Evolutionary conservation across 2,113 vertebrate species (phyloP).

Genomic region (Lamprologus callipterus): DNA sequence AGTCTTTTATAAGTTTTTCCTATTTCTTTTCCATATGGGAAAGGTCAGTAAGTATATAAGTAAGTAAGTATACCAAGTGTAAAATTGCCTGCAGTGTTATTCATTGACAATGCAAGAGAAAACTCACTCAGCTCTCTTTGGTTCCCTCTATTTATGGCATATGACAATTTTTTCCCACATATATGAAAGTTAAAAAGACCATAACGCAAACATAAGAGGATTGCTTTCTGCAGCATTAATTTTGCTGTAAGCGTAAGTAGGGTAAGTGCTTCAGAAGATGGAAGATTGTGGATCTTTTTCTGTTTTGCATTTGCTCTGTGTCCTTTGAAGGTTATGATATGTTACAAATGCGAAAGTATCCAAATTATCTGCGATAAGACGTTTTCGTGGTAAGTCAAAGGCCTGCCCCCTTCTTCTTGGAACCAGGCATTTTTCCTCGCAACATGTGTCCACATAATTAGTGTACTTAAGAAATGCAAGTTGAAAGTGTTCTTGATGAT

Average conservation of each 20-base stretch:
- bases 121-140: background rate
- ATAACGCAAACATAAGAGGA: background rate
- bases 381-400: background rate
- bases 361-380: conserved; percentile 12
- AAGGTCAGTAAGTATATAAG: background rate
- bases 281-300: background rate
- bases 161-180: background rate
- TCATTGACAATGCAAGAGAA: background rate
- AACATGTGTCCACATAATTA: conserved; percentile 30
- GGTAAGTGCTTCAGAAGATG: background rate
- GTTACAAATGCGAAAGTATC: conserved; percentile 13
- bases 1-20: background rate
- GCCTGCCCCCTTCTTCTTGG: background rate
- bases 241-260: background rate
- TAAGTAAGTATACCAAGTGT: background rate
- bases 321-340: conserved; percentile 26
- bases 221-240: background rate
- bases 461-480: background rate
- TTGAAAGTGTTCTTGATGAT: conserved; percentile 25
- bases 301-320: background rate
- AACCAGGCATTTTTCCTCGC: background rate
- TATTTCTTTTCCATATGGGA: background rate
- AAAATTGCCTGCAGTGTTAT: background rate
- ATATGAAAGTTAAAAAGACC: background rate
- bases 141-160: background rate